phyloP scores from a whole-genome alignment of 2,113 vertebrate genomes.

The Rhombomys opimus region DNA sequence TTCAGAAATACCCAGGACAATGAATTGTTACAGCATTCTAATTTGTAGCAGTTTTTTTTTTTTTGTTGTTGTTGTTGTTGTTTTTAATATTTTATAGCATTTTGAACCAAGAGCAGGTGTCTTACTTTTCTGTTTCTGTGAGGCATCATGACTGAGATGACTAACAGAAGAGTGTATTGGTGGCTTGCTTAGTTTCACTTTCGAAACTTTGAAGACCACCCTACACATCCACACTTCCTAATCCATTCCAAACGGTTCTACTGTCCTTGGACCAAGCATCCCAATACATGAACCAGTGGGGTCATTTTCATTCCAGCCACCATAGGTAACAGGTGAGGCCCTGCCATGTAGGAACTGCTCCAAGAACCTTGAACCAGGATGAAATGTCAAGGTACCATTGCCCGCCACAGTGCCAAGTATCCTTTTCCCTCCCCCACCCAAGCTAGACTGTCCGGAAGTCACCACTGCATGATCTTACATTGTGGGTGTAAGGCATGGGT shows the following conservation, averaged over 20 bases:
- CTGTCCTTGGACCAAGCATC: not conserved
- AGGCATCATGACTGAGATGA: not conserved
- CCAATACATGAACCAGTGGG: no score
- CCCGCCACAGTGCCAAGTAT: not conserved
- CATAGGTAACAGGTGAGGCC: not conserved
- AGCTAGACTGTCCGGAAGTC: not conserved
- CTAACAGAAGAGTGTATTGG: not conserved
- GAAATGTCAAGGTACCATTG: not conserved
- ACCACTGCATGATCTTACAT: not conserved
- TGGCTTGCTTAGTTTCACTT: not conserved
- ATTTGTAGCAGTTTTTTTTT: not conserved
- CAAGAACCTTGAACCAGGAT: conserved; percentile 28
- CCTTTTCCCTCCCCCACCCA: not conserved
- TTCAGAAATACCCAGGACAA: not conserved
- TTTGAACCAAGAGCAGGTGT: not conserved
- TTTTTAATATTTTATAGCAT: not conserved
- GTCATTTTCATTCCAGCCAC: not conserved
- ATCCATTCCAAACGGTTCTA: not conserved
- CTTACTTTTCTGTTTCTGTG: not conserved
- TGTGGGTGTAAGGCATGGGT: not conserved
- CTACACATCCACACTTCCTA: not conserved
- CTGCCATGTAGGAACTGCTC: not conserved
- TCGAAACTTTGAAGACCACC: not conserved
- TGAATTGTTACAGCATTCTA: not conserved
- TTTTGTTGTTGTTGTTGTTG: no score